Evolutionary conservation across 2,888 invertebrate species (phyloP), one percentile per base, ranked within the genome.

Genomic region (Dascillus cervinus): DNA sequence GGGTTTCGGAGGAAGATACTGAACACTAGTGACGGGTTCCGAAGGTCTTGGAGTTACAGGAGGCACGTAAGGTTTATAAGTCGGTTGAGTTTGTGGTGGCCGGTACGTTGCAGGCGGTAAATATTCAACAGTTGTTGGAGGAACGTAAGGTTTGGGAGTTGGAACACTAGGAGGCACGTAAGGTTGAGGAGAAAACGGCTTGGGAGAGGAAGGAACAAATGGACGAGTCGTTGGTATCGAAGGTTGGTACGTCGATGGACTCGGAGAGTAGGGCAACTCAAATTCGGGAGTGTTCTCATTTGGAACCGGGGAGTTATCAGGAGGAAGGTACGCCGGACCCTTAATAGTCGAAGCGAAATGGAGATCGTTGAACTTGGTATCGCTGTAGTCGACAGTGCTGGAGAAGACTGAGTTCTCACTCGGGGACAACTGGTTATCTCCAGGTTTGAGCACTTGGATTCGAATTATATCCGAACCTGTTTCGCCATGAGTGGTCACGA

Each of bases 241-340:
- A 3, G 38, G 38, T 27, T 32, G 29, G n/a, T 40, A 42, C 3
- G 39, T 38, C 8, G 30, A 31, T 19, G 32, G 29, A 1, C 29
- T 13, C 2, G 35, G 25, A 13, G 39, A 31, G n/a, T n/a, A n/a
- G n/a, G n/a, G n/a, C n/a, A n/a, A n/a, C 9, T 19, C 12, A 13
- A 36, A 32, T 11, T 36, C 32, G 3, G 22, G 15, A n/a, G 17
- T 31, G 13, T 29, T 35, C 22, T 44, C 39, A 22, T 32, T 29
- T 8, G 39, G 33, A 24, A 44, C 29, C 1, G 23, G 24, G 12
- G 27, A 22, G 13, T 47, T 48, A 15, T 49, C 38, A 4, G 65
- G 65, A 15, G 66, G 66, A 12, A 66, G 45, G 41, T 66, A 66
- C 9, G 54, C 58, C 2, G 61, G 62, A 9, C 63, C 65, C 37